Evolutionary conservation across 2,113 vertebrate species (phyloP), one percentile per base, ranked within the genome.

Genomic region (Dendropsophus ebraccatus): DNA sequence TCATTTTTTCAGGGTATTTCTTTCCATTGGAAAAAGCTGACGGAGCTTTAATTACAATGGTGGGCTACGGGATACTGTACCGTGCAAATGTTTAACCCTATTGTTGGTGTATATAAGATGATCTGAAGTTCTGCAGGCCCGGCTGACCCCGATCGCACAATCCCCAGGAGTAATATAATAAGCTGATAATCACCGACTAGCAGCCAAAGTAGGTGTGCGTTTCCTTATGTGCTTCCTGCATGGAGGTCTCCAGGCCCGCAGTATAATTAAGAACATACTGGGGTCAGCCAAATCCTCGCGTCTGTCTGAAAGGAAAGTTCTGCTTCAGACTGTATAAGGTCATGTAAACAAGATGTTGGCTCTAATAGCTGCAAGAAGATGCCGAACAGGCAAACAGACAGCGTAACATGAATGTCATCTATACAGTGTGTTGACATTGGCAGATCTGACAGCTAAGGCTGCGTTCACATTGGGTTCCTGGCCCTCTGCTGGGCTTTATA

Each of bases 21-120:
- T 81, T 76, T 41, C 77, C 56, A 30, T 62, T 30, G 17, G 9
- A 72, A 72, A 84, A 50, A 62, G 72, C 73, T 85, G 70, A 75
- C 72, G 10, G 30, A 11, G 28, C 54, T 84, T 76, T 50, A 50
- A 77, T 35, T 50, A 65, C 14, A 77, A 28, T 30, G 28, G 16
- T 17, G 28, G n/a, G 7, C 17, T 23, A 84, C 28, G 32, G 72
- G 49, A 73, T 73, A 37, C 49, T 73, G 16, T 54, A 56, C 41
- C 69, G 65, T 70, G 32, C 23, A 83, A 17, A 62, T n/a, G 17
- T 19, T 80, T 80, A 80, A 80, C 77, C 77, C 21, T 28, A 6
- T 8, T 41, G 28, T 74, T 47, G 19, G 30, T 65, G 25, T 8
- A 12, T 65, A 30, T 32, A 32, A 30, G 7, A 14, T 35, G 14